Evolutionary conservation across 2,888 invertebrate genomes (phyloP), one percentile per base, ranked within the genome.

Genomic region (Meliscaeva auricollis): DNA sequence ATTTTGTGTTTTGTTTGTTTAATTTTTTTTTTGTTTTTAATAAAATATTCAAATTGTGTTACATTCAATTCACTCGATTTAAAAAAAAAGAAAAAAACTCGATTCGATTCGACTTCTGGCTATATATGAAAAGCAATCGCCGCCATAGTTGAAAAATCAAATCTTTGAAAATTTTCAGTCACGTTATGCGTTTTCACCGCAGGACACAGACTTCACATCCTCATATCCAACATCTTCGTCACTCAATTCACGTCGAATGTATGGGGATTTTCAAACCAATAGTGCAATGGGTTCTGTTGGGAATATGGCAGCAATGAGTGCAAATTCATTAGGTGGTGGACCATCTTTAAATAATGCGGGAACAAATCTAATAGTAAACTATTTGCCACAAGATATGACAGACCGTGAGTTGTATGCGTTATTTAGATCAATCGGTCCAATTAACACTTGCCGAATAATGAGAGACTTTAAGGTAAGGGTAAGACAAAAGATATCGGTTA

Each of bases 341-440:
- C 84, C 82, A 20, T 87, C 88, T 68, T 77, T 87, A 38, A 90
- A 89, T 88, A 81, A 81, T 64, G 69, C 92, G 87, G 93, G 93
- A 89, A 97, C 97, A 77, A 98, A 98, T 93, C 94, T 98, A 89
- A 98, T 98, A 88, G 96, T 98, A 90, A 98, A 98, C 94, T 98
- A 98, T 92, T 94, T 98, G 89, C 98, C 98, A 35, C 98, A 98
- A 93, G 96, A 96, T 89, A 96, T 98, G 94, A 96, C 97, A 1
- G 98, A 98, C 91, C 96, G 96, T 90, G 98, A 98, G 90, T 94
- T 98, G 76, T 96, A 96, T 91, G 95, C 96, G 87, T 95, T 98
- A 93, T 98, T 98, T 92, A 95, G 96, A 89, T 95, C 96, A 70
- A 95, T 97, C 88, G 98, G 98, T 64, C 96, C 96, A 22, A 95